Base-by-base conservation (phyloP, 2,113 vertebrate genomes). In the Natator depressus region DNA sequence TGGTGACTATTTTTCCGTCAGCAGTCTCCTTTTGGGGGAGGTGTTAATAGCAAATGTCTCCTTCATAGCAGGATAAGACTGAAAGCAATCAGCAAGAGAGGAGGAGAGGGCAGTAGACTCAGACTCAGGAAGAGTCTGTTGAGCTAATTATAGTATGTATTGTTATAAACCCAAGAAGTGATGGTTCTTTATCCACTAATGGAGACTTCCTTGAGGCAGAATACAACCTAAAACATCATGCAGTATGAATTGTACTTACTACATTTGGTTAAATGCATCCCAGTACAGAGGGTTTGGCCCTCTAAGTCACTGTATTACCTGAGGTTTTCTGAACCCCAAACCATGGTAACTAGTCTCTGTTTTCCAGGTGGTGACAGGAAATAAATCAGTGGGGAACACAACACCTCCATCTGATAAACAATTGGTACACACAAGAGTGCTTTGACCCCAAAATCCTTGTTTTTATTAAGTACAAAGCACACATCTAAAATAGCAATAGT, bases 81-180 rank as follows among this genome's bases (percentile, higher is more conserved):
- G 65, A 72, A 69, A 72, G 19, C 65, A 72, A 72, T 22, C 9
- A 38, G n/a, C 35, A 72, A 72, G 65, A 72, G 65, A 69, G 16
- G 59, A 16, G 31, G 62, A n/a, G 35, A 38, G 4, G n/a, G 65
- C n/a, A 72, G 65, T 22, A 72, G 19, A 75, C 47, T 0, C 0
- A 89, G 79, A 87, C 19, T 42, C 49, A 19, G 25, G 8, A n/a
- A 35, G n/a, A 47, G 24, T 25, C 38, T 47, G 24, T 14, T 46
- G 42, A 78, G 42, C 22, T 78, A 78, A 47, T 78, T 78, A 78
- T 47, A 78, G 25, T 47, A 46, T 16, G 42, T 46, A 27, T 24
- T 75, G 72, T 76, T 13, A 12, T 42, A 76, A 76, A 76, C 24
- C 10, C 22, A 76, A 46, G 4, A 46, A 47, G 7, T 27, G 78